Base-by-base conservation (phyloP, 2,888 invertebrate species). In the Brachylomia viminalis region DNA sequence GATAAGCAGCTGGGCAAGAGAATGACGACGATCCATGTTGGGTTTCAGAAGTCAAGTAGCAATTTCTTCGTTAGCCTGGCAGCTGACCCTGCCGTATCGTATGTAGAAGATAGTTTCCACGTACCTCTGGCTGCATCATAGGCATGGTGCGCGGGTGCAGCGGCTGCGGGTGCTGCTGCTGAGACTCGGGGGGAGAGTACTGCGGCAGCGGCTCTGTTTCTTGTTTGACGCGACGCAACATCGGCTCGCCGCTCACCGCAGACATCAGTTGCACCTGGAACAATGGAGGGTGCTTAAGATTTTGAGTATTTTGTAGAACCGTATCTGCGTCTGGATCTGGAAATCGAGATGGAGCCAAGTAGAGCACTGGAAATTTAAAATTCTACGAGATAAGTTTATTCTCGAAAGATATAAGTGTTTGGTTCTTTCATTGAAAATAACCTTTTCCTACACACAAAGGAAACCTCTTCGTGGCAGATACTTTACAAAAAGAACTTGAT, bases 261-360 rank as follows among this genome's bases (percentile, higher is more conserved):
- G 97, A 97, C 97, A 98, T 98, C 97, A 98, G 97, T 91, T 97
- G 97, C 92, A 97, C 98, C 98, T 98, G 94, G 5, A 89, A 91
- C 79, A 80, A 85, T 17, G 15, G 13, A 27, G 0, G 0, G 0
- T 0, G 17, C 8, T 30, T 58, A 0, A 45, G 20, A 77, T 54
- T 23, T 38, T 38, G 38, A 0, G 2, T 62, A 38, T 38, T 38
- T 38, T 23, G 15, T 38, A 62, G 23, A 38, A 23, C 30, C 38
- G n/a, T 23, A 38, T 62, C 66, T 30, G 23, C 65, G 3, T 20
- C 3, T 42, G 45, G 42, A 30, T 30, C 15, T 8, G 13, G 15
- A 30, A 15, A 47, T 23, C 15, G 47, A 11, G 4, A 52, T 49
- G 8, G 23, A 52, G 23, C 23, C 27, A 20, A 42, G n/a, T n/a